These are phyloP conservation scores for Lymantria monacha DNA, from an alignment of 2,888 invertebrate genomes.

Conservation along the genomic window DNA sequence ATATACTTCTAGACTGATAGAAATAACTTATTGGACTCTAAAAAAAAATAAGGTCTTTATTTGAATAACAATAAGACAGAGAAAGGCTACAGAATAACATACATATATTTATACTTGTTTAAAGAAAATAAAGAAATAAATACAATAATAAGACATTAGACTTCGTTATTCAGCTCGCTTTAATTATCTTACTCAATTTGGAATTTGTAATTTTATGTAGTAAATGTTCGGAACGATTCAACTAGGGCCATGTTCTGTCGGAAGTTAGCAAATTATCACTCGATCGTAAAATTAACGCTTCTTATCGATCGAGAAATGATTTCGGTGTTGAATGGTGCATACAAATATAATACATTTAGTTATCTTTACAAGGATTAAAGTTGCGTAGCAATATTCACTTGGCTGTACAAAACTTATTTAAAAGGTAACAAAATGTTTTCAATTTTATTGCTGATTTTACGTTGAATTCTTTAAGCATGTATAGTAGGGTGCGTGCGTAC, in stretches of 20 bases:
- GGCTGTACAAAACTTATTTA: conserved; percentile 73
- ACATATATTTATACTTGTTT: too few relatives aligned
- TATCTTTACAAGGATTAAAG: conserved; percentile 56
- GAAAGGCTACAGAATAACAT: too few relatives aligned
- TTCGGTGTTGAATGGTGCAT: conserved; percentile 47
- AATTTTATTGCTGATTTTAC: conserved; percentile 82
- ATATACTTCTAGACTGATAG: too few relatives aligned
- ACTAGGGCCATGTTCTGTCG: conserved; percentile 78
- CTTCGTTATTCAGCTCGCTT: conserved; percentile 27
- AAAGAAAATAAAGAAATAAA: too few relatives aligned
- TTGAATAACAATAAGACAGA: too few relatives aligned
- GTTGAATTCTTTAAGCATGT: conserved; percentile 79
- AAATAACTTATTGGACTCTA: too few relatives aligned
- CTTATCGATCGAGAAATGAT: conserved; percentile 80
- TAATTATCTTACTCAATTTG: conserved; percentile 57
- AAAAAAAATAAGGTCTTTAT: too few relatives aligned
- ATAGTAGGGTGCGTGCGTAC: conserved; percentile 61
- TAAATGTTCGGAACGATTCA: conserved; percentile 75
- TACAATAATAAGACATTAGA: too few relatives aligned
- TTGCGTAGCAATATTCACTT: conserved; percentile 42
- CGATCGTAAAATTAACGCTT: conserved; percentile 82
- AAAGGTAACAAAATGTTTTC: conserved; percentile 82
- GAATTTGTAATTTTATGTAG: conserved; percentile 68
- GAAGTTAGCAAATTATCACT: conserved; percentile 83
- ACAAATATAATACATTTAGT: conserved; percentile 57